Base-by-base conservation (phyloP, 2,888 invertebrate genomes). In the Cerceris rybyensis region DNA sequence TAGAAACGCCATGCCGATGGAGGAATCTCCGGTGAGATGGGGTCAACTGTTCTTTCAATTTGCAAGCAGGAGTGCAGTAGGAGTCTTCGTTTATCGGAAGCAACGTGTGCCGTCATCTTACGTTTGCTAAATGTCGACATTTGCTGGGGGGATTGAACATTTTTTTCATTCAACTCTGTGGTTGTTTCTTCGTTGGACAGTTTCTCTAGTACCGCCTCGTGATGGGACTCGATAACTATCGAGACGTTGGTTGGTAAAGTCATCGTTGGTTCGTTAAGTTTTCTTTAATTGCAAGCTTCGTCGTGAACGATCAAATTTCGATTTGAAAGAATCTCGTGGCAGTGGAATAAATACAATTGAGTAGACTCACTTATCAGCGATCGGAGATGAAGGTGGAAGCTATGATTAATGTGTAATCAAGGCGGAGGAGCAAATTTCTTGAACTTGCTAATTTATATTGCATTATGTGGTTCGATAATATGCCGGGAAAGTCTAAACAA, bases 21-120 rank as follows among this genome's bases (percentile, higher is more conserved):
- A 58, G 46, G 55, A 61, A 52, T 71, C 46, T 49, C 14, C 54
- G 67, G 65, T 64, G 59, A 49, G 54, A 57, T 16, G 50, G 64
- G 46, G 63, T 78, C 67, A 64, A 70, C n/a, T 14, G 72, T 17
- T 67, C 54, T 58, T 64, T 67, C 43, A 50, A 61, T 66, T 43
- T 63, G 52, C 54, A 41, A 69, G 68, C n/a, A 17, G 41, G 16
- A 8, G 7, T n/a, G 41, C 55, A 69, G 68, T n/a, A 17, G 41
- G 16, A 8, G 7, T n/a, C 46, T 63, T 50, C 39, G 52, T 59
- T 58, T 16, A 66, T 61, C n/a, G 41, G 43, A 54, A 54, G 61
- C 39, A 16, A 28, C 42, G 42, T 61, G 46, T 49, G 13, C n/a
- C 46, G 61, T 63, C 50, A 63, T 49, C 8, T 50, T 50, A 39